Evolutionary conservation across 1,140 invertebrate genomes (phyloP).

Genomic region (Penaeus chinensis): DNA sequence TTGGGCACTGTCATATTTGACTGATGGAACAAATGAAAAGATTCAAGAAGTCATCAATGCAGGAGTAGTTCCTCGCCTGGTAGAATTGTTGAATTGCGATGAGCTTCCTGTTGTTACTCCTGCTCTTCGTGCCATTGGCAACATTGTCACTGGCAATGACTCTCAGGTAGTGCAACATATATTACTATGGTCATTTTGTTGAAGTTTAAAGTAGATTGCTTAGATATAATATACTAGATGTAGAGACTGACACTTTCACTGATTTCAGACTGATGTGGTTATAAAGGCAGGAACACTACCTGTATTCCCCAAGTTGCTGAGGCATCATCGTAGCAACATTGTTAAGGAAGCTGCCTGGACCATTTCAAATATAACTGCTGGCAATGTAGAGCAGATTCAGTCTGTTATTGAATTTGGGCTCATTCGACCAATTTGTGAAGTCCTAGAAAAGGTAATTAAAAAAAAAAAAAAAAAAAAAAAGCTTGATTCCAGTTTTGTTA

Average conservation of each 20-base stretch:
- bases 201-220: too few relatives aligned
- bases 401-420: conserved; percentile 79
- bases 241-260: too few relatives aligned
- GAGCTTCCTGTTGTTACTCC: conserved; percentile 81
- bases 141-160: conserved; percentile 77
- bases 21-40: conserved; percentile 92
- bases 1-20: conserved; percentile 97
- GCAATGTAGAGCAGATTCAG: conserved; percentile 81
- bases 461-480: not conserved
- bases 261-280: conserved; percentile 87
- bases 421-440: conserved; percentile 77
- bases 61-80: conserved; percentile 80
- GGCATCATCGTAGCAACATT: conserved; percentile 80
- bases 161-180: conserved; percentile 64
- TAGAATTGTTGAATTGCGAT: conserved; percentile 79
- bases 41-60: conserved; percentile 85
- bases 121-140: conserved; percentile 81
- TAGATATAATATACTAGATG: too few relatives aligned
- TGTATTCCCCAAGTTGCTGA: conserved; percentile 79
- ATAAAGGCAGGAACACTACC: conserved; percentile 83
- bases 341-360: conserved; percentile 89
- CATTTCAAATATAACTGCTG: conserved; percentile 85
- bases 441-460: conserved; percentile 73
- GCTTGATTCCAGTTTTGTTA: not conserved
- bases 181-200: too few relatives aligned